phyloP scores from a whole-genome alignment of 2,888 invertebrate genomes.

The Lydus trimaculatus region DNA sequence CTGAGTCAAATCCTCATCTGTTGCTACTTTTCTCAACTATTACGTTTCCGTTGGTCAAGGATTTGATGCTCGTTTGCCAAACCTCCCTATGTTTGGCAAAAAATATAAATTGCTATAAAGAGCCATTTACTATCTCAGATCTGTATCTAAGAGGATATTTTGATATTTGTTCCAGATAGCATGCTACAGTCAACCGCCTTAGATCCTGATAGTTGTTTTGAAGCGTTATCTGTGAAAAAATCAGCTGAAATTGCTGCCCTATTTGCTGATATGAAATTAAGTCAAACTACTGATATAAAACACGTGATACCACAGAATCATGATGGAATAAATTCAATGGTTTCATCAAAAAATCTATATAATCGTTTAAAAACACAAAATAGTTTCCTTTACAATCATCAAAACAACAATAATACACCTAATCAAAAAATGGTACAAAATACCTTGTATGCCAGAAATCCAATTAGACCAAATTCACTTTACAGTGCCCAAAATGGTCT shows the following conservation, averaged over 20 bases:
- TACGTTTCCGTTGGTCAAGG: too few species aligned
- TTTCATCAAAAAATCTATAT: conserved; percentile 43
- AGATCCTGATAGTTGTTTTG: conserved; percentile 54
- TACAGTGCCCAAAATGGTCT: conserved; percentile 59
- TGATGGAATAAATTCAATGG: conserved; percentile 39
- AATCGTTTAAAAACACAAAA: conserved; percentile 40
- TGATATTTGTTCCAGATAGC: conserved; percentile 30
- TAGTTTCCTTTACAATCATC: conserved; percentile 6
- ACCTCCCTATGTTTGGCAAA: too few species aligned
- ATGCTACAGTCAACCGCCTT: conserved; percentile 43
- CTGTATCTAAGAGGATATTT: background rate
- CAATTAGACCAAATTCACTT: conserved; percentile 43
- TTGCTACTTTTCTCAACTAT: too few species aligned
- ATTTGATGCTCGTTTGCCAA: too few species aligned
- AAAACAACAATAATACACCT: background rate
- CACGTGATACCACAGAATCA: conserved; percentile 55
- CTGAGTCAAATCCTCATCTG: too few species aligned
- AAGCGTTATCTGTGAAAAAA: conserved; percentile 85
- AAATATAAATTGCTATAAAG: too few species aligned
- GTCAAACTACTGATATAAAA: conserved; percentile 73
- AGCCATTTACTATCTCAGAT: too few species aligned
- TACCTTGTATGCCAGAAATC: conserved; percentile 49
- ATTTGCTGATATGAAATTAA: conserved; percentile 78
- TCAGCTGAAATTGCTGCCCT: conserved; percentile 88
- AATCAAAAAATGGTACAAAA: conserved; percentile 53